Evolutionary conservation across 2,113 vertebrate genomes (phyloP).

Genomic region (Argyrosomus japonicus): DNA sequence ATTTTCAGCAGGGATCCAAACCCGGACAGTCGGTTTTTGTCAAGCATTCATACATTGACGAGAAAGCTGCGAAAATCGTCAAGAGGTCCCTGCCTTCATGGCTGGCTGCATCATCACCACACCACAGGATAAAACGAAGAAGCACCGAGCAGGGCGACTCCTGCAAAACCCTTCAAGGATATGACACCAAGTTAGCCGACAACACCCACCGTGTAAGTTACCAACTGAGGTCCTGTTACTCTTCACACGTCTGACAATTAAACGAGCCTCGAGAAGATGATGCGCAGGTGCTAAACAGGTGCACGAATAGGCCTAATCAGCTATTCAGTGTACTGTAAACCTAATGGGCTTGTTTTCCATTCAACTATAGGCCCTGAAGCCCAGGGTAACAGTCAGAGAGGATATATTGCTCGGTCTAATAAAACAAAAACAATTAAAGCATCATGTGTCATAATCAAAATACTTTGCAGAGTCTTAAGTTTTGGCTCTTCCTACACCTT

Average conservation of each 20-base stretch:
- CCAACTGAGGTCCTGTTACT: slow-evolving; percentile 59
- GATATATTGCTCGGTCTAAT: not conserved
- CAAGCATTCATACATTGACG: slow-evolving; percentile 49
- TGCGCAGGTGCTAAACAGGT: slow-evolving; percentile 75
- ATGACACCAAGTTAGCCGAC: slow-evolving; percentile 80
- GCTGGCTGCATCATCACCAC: slow-evolving; percentile 55
- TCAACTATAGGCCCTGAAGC: slow-evolving; percentile 7
- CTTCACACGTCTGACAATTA: slow-evolving; percentile 43
- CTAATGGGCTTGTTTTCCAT: slow-evolving; percentile 26
- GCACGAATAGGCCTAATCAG: slow-evolving; percentile 50
- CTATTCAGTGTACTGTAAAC: slow-evolving; percentile 12
- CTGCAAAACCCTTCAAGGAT: slow-evolving; percentile 81
- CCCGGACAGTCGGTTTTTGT: slow-evolving; percentile 53
- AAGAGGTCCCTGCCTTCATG: slow-evolving; percentile 67
- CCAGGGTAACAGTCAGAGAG: not conserved
- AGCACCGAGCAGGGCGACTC: slow-evolving; percentile 70
- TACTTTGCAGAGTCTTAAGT: not conserved
- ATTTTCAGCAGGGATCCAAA: slow-evolving; percentile 60
- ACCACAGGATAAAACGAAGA: slow-evolving; percentile 64
- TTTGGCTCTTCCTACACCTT: not conserved
- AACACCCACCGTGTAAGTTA: slow-evolving; percentile 91
- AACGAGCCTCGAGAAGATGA: slow-evolving; percentile 14
- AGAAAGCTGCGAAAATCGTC: slow-evolving; percentile 41
- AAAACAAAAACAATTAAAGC: not conserved
- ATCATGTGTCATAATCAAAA: not conserved